Base-by-base conservation (phyloP, 2,797 vertebrate species). In the Pyrocephalus nanus region DNA sequence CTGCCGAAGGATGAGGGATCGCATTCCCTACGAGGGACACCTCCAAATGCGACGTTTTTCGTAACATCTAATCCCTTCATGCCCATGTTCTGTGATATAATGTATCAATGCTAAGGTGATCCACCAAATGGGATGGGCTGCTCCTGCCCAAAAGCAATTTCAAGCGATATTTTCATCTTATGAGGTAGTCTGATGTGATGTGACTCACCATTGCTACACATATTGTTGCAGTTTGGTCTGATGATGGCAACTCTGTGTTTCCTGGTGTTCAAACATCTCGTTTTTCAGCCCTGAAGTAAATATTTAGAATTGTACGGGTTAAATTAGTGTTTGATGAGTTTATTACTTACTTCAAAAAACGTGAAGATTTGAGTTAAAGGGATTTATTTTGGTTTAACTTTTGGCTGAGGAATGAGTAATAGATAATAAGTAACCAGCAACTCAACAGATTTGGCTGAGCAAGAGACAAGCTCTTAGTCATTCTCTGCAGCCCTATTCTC, bases 21-120 rank as follows among this genome's bases (percentile, higher is more conserved):
- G 0, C 10, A 0, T 11, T 21, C 23, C 11, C 17, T 11, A 14
- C 12, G 0, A 3, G 42, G 18, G 10, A 26, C 12, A 3, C 32
- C 13, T 87, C 53, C 12, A 32, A 57, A 5, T 1, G 17, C 0
- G 0, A 15, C 0, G 0, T 14, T 57, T 36, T 36, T 2, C 1
- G 2, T 30, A 54, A 23, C 14, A 32, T 10, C 6, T 29, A n/a
- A 45, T 32, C 26, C 40, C 5, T 53, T 64, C 45, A 22, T 27
- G 25, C 15, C 6, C 2, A 11, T 9, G 17, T 80, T 47, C 57
- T 47, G 55, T 55, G n/a, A 29, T 2, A 2, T 3, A 5, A 18
- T 3, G 4, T 57, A 65, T 5, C 58, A 11, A 32, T 29, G n/a
- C 12, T 40, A 45, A 61, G 58, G 21, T 1, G 12, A 84, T 27